A percentile compares a stretch with the other conserved stretches of the same genome.
Evolutionary conservation across 2,113 vertebrate genomes (phyloP).

Genomic region (Neolamprologus variostigma): DNA sequence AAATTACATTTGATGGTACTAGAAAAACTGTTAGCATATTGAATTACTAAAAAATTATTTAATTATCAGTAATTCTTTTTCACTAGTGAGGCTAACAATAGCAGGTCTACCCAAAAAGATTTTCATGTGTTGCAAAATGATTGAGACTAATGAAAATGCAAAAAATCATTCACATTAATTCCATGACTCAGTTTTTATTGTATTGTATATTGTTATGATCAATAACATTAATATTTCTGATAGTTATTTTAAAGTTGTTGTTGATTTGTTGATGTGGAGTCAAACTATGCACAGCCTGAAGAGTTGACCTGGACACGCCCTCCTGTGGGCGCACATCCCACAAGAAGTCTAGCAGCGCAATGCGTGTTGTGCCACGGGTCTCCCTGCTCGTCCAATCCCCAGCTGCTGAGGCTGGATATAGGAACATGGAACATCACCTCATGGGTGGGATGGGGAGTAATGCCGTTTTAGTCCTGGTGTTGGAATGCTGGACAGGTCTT

Average conservation of each 20-base stretch:
- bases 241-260: neutral
- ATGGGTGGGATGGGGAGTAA: neutral
- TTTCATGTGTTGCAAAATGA: neutral
- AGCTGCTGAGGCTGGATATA: neutral
- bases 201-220: neutral
- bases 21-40: neutral
- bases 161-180: neutral
- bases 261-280: neutral
- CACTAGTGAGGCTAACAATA: neutral
- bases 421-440: neutral
- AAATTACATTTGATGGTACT: neutral
- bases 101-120: fast-evolving
- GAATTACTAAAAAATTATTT: neutral
- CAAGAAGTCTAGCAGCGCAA: neutral
- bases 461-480: neutral
- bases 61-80: neutral
- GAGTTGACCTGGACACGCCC: neutral
- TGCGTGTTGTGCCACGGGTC: neutral
- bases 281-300: fast-evolving
- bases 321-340: neutral
- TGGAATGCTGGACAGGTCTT: neutral
- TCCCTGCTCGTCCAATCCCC: neutral
- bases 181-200: neutral
- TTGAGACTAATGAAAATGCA: neutral
- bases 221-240: neutral